Conservation (phyloP, 92 coral and sea anemone species). For the Phenganax subtilis region DNA sequence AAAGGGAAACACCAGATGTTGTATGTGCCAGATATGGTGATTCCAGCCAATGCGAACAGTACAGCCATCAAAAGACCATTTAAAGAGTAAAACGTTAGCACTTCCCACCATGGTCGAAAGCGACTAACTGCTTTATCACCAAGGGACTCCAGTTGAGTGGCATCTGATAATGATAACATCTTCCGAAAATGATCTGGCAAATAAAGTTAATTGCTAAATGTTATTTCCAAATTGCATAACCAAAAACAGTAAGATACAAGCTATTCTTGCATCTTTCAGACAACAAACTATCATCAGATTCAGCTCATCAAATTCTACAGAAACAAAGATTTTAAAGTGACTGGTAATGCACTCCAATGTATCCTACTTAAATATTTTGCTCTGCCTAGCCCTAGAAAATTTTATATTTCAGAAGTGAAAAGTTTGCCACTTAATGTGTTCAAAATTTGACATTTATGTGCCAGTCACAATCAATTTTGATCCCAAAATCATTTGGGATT, state of each 20-base stretch:
- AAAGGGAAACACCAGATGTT: constrained; percentile 35
- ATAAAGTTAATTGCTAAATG: not conserved
- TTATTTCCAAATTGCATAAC: not conserved
- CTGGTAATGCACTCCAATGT: no score
- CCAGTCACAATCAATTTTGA: no score
- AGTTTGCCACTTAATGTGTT: no score
- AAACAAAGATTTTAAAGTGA: no score
- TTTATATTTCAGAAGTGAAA: no score
- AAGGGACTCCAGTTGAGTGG: constrained; percentile 31
- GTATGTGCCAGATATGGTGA: constrained; percentile 39
- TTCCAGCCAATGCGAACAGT: constrained; percentile 31
- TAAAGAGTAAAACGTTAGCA: constrained; percentile 26
- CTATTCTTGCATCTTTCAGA: no score
- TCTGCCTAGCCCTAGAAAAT: no score
- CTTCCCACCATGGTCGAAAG: constrained; percentile 41
- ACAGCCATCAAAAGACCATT: constrained; percentile 40
- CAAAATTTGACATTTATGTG: no score
- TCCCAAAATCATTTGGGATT: no score
- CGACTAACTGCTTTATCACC: constrained; percentile 33
- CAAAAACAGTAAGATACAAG: not conserved
- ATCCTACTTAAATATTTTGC: no score
- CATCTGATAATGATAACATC: constrained; percentile 34
- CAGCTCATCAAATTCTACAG: no score
- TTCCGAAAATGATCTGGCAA: constrained; percentile 4
- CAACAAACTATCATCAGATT: no score